Conservation (phyloP, 92 coral and sea anemone genomes). For the Epizoanthus rinbou region DNA sequence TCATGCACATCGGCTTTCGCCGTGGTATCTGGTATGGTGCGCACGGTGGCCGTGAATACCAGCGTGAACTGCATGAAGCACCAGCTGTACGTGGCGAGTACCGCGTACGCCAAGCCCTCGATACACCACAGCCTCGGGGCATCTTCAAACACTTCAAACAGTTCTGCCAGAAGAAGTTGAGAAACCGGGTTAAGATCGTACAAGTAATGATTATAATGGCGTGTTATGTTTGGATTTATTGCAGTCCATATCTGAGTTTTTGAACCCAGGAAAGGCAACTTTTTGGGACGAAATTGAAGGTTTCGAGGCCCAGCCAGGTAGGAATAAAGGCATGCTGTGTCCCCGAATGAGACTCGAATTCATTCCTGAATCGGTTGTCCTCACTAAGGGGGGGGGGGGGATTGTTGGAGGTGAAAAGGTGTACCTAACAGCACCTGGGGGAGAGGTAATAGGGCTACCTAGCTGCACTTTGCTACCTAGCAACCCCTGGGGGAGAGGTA, state of each 20-base stretch:
- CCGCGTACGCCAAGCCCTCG: constrained; percentile 80
- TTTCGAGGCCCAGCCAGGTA: too few relatives aligned
- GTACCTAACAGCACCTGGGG: too few relatives aligned
- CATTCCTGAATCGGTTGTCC: too few relatives aligned
- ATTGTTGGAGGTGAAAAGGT: too few relatives aligned
- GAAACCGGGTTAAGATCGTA: neutral
- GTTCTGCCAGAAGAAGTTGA: constrained; percentile 54
- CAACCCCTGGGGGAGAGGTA: too few relatives aligned
- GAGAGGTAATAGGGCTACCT: too few relatives aligned
- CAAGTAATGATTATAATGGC: neutral
- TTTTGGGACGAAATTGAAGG: too few relatives aligned
- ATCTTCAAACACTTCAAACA: constrained; percentile 92
- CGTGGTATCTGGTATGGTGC: constrained; percentile 79
- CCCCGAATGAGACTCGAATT: too few relatives aligned
- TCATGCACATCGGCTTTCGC: neutral
- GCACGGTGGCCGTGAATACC: constrained; percentile 92
- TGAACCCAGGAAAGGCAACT: too few relatives aligned
- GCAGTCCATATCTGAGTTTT: neutral
- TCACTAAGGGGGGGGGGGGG: too few relatives aligned
- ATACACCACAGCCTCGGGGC: constrained; percentile 75
- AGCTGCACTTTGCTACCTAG: too few relatives aligned
- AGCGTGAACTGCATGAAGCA: constrained; percentile 94
- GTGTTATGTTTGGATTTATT: neutral
- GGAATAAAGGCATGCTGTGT: too few relatives aligned
- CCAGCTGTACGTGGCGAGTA: constrained; percentile 93